phyloP scores from a whole-genome alignment of 2,797 vertebrate species.

The Decapterus maruadsi region DNA sequence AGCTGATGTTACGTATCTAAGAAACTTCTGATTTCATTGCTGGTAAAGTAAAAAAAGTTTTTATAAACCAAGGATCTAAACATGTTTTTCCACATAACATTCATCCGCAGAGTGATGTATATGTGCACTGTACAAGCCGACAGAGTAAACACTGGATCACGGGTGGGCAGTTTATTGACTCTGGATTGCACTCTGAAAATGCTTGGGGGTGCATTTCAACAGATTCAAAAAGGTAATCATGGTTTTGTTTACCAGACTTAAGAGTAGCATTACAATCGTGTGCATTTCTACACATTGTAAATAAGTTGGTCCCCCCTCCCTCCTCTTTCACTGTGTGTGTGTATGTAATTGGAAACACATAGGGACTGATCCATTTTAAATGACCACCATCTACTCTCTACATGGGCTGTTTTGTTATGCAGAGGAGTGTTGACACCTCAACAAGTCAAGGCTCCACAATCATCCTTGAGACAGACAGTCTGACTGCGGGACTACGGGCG shows the following conservation, averaged over 20 bases:
- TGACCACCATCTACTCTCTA: constrained; percentile 57
- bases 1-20: not conserved
- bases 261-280: constrained; percentile 26
- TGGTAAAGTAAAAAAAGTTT: not conserved
- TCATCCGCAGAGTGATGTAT: not conserved
- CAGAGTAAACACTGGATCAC: constrained; percentile 11
- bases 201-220: constrained; percentile 18
- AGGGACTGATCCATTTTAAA: constrained; percentile 65
- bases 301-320: constrained; percentile 37
- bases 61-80: not conserved
- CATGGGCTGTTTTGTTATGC: constrained; percentile 78
- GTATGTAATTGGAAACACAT: constrained; percentile 63
- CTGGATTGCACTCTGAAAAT: constrained; percentile 13
- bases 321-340: constrained; percentile 38
- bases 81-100: constrained; percentile 8
- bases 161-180: constrained; percentile 35
- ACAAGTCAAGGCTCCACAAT: constrained; percentile 44
- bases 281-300: constrained; percentile 52
- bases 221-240: constrained; percentile 13
- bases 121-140: constrained; percentile 2
- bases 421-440: constrained; percentile 78
- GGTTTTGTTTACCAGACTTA: constrained; percentile 38
- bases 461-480: constrained; percentile 59
- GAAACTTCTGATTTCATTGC: not conserved
- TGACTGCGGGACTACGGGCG: constrained; percentile 38